phyloP scores from a whole-genome alignment of 2,888 invertebrate genomes.

The Heliconius charithonia region DNA sequence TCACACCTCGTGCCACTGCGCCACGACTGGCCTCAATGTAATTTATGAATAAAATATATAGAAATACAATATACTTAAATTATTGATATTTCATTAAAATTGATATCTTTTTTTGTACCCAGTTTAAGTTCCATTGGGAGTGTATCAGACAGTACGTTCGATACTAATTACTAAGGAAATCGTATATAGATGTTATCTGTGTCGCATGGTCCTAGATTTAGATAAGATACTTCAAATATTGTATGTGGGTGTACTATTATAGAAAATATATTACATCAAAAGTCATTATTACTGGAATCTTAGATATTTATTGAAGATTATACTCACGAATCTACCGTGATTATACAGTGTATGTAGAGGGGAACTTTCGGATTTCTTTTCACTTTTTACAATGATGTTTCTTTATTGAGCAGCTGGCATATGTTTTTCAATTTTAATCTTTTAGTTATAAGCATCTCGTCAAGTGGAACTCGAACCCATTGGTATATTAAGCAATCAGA shows the following conservation, averaged over 20 bases:
- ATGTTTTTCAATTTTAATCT: too few species aligned
- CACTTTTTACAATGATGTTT: not conserved
- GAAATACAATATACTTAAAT: too few species aligned
- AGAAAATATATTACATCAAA: not conserved
- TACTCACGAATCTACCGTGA: not conserved
- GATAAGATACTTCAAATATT: not conserved
- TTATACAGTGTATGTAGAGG: not conserved
- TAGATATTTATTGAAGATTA: constrained; percentile 1
- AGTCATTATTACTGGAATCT: not conserved
- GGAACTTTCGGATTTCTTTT: not conserved
- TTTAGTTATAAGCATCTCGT: too few species aligned
- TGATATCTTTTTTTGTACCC: not conserved
- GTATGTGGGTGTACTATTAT: not conserved
- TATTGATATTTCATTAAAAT: not conserved
- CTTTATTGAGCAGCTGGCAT: not conserved
- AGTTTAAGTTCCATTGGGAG: not conserved
- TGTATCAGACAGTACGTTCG: not conserved
- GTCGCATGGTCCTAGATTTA: constrained; percentile 5
- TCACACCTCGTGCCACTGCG: too few species aligned
- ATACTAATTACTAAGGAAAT: constrained; percentile 4
- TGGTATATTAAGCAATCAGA: too few species aligned
- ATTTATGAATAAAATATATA: too few species aligned
- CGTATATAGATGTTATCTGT: constrained; percentile 1
- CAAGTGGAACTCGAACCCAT: too few species aligned
- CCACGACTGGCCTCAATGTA: too few species aligned